Evolutionary conservation across 2,113 vertebrate genomes (phyloP).

Genomic region (Vanacampus margaritifer): DNA sequence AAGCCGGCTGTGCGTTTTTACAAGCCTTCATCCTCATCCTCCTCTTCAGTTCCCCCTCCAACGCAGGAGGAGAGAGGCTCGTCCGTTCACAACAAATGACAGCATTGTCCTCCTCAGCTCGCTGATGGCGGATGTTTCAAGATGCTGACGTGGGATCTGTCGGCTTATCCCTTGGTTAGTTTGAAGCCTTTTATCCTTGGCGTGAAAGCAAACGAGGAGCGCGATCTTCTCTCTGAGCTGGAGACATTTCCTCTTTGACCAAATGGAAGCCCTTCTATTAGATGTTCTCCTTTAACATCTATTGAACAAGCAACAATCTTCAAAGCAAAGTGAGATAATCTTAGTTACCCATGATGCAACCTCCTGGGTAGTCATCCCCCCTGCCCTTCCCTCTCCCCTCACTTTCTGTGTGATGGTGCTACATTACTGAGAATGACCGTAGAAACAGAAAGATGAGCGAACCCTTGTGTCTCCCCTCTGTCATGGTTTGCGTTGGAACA

Average conservation of each 20-base stretch:
- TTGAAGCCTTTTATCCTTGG: conserved; percentile 18
- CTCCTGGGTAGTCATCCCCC: background rate
- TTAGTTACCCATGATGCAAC: conserved; percentile 67
- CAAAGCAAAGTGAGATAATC: conserved; percentile 77
- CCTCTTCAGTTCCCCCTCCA: conserved; percentile 66
- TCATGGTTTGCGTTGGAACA: conserved; percentile 14
- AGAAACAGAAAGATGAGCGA: conserved; percentile 29
- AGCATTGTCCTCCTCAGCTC: conserved; percentile 28
- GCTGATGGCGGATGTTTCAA: conserved; percentile 22
- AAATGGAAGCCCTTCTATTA: conserved; percentile 8
- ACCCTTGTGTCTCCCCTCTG: conserved; percentile 2
- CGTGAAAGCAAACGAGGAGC: conserved; percentile 18
- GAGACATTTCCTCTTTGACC: conserved; percentile 17
- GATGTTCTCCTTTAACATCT: conserved; percentile 15
- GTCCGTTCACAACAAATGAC: conserved; percentile 45
- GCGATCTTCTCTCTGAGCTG: background rate
- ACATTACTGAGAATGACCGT: conserved; percentile 43
- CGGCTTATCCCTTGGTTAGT: conserved; percentile 59
- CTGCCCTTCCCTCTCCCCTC: conserved; percentile 18
- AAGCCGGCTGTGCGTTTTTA: conserved; percentile 27
- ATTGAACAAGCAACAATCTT: conserved; percentile 74
- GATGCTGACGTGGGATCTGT: conserved; percentile 39
- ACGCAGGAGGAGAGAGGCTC: conserved; percentile 42
- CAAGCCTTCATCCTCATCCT: conserved; percentile 55
- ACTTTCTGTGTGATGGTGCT: conserved; percentile 73